phyloP scores from a whole-genome alignment of 92 coral and sea anemone species.

The Phenganax subtilis region DNA sequence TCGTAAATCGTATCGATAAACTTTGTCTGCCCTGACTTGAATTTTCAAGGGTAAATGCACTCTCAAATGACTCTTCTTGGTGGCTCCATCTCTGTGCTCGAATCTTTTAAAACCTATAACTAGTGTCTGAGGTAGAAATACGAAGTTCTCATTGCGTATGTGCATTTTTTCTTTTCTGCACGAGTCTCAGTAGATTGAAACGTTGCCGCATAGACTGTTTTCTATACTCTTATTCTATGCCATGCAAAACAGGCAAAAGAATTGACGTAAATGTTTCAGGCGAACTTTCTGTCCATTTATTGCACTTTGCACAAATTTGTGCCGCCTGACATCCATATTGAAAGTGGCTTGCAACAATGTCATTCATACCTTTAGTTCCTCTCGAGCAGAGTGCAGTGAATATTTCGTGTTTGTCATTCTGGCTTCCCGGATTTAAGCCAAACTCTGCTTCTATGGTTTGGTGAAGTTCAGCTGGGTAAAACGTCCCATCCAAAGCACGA shows the following conservation, averaged over 20 bases:
- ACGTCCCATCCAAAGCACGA: background rate
- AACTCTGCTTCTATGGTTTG: background rate
- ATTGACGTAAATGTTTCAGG: conserved; percentile 9
- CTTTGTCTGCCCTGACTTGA: background rate
- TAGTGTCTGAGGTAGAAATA: background rate
- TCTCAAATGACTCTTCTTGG: background rate
- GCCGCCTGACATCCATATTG: background rate
- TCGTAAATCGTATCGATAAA: background rate
- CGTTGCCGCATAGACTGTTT: background rate
- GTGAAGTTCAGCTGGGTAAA: background rate
- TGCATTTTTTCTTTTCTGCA: background rate
- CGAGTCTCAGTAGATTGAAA: background rate
- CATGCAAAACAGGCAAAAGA: background rate
- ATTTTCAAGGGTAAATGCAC: background rate
- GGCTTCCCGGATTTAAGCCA: background rate
- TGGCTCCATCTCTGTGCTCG: background rate
- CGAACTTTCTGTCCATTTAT: background rate
- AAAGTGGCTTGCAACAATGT: conserved; percentile 2
- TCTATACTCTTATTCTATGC: background rate
- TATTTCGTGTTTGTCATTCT: background rate
- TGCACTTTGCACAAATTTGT: background rate
- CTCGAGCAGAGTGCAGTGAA: background rate
- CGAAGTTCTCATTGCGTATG: background rate
- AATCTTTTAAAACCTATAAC: background rate
- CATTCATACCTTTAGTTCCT: background rate